A percentile compares a stretch with the other conserved stretches of the same genome.
Evolutionary conservation across 2,113 vertebrate genomes (phyloP).

Genomic region (Eubucco bourcierii): DNA sequence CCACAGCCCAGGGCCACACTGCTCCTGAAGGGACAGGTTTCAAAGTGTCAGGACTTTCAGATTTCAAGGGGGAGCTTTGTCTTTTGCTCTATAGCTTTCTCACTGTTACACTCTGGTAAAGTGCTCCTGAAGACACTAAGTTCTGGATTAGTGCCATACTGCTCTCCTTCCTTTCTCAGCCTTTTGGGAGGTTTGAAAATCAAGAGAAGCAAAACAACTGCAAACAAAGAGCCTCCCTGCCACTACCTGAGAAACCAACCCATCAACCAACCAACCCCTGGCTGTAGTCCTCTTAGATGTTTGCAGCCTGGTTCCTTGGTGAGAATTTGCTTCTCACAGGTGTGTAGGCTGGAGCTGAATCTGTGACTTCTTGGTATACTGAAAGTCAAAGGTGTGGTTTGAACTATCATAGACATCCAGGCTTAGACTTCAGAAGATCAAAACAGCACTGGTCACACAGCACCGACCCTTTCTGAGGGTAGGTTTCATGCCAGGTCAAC

Average conservation of each 20-base stretch:
- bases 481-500: neutral
- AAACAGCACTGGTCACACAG: neutral
- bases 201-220: neutral
- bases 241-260: too few relatives aligned
- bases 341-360: neutral
- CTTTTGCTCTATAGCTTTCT: neutral
- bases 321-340: neutral
- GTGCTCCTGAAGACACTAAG: fast-evolving
- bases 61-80: neutral
- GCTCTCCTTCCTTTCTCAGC: neutral
- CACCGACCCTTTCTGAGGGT: neutral
- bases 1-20: fast-evolving
- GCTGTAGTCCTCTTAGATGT: neutral
- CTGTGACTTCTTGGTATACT: neutral
- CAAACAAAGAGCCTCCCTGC: neutral
- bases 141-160: neutral
- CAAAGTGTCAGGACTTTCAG: neutral
- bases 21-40: neutral
- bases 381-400: neutral
- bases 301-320: neutral
- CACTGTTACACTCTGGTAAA: neutral
- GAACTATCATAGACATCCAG: neutral
- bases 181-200: neutral
- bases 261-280: fast-evolving
- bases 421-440: neutral